Evolutionary conservation across 2,113 vertebrate genomes (phyloP).

Genomic region (Hystrix brachyura): DNA sequence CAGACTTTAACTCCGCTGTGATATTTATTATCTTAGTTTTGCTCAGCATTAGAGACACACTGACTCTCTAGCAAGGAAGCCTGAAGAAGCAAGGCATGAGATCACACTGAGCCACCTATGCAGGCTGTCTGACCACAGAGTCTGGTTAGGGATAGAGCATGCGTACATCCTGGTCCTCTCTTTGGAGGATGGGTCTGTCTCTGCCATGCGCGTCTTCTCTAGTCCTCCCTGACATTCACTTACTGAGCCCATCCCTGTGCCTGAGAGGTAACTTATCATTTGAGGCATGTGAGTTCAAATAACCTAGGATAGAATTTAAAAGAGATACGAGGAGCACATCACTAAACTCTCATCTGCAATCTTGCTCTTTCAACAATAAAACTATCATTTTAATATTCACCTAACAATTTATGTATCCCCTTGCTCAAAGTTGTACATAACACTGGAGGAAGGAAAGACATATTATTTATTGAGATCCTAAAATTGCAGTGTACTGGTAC

Average conservation of each 20-base stretch:
- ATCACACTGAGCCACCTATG: too few species aligned
- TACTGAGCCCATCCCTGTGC: not conserved
- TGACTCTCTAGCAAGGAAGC: too few species aligned
- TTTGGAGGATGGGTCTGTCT: not conserved
- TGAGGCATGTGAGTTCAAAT: not conserved
- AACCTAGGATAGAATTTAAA: not conserved
- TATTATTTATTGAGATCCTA: not conserved
- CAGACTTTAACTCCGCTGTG: not conserved
- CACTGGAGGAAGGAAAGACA: not conserved
- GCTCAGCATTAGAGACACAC: not conserved
- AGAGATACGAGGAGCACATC: not conserved
- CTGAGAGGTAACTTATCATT: not conserved
- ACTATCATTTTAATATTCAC: constrained; percentile 2
- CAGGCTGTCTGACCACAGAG: not conserved
- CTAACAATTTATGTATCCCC: not conserved
- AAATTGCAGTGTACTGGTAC: not conserved
- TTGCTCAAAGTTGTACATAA: not conserved
- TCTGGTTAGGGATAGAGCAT: not conserved
- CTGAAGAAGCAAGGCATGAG: rapidly evolving
- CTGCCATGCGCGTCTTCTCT: not conserved
- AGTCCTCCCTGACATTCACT: not conserved
- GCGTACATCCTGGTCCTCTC: rapidly evolving
- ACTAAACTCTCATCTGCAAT: not conserved
- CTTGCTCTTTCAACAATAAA: not conserved
- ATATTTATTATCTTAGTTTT: not conserved